phyloP scores from a whole-genome alignment of 2,888 invertebrate genomes.

The Oscheius sp. region DNA sequence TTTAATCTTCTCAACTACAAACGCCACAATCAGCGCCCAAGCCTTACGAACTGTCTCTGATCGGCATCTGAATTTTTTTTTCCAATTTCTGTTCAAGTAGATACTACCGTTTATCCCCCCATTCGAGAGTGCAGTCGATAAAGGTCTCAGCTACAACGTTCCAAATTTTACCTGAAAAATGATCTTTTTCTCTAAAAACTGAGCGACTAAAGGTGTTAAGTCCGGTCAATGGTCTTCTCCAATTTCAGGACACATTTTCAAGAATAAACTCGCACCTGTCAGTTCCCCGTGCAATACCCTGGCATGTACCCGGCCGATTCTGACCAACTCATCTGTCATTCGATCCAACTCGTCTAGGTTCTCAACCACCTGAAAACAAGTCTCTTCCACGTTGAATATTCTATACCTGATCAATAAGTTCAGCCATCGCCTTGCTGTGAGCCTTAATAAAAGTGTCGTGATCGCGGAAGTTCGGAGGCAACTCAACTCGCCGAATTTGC shows the following conservation, averaged over 20 bases:
- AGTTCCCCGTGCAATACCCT: constrained; percentile 61
- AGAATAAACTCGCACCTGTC: constrained; percentile 40
- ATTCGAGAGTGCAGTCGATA: constrained; percentile 69
- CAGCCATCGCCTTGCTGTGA: constrained; percentile 65
- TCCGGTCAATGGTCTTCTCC: not conserved
- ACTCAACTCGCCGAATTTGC: constrained; percentile 59
- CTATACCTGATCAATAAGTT: constrained; percentile 65
- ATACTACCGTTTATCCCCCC: constrained; percentile 66
- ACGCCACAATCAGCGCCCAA: constrained; percentile 69
- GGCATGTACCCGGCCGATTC: constrained; percentile 64
- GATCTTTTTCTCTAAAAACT: not conserved
- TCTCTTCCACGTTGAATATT: not conserved
- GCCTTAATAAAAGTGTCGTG: constrained; percentile 66
- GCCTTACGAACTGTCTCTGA: constrained; percentile 63
- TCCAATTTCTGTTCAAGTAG: not conserved
- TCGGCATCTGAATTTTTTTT: constrained; percentile 48
- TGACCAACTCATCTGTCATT: constrained; percentile 57
- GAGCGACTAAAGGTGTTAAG: too few relatives aligned
- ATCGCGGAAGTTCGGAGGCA: constrained; percentile 63
- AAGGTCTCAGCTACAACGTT: constrained; percentile 68
- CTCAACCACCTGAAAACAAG: constrained; percentile 59
- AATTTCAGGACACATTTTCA: not conserved
- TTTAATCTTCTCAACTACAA: constrained; percentile 68
- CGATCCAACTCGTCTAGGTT: constrained; percentile 65
- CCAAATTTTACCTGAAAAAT: constrained; percentile 60